These are phyloP conservation scores for Amaurobius ferox DNA, from an alignment of 2,888 invertebrate species.

Conservation along the genomic window DNA sequence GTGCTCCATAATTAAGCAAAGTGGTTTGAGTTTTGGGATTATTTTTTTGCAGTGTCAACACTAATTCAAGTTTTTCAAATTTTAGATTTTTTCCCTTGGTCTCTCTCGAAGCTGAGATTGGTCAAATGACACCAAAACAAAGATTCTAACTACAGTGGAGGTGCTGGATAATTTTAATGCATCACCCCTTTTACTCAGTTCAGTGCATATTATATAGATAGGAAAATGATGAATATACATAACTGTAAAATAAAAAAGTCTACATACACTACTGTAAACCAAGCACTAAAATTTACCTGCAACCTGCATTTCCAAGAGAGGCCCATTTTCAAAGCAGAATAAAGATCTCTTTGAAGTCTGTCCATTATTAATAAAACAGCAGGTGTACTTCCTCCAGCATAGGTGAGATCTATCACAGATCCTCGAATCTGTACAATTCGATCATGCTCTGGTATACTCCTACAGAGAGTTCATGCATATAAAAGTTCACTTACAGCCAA, in stretches of 20 bases:
- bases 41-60: no score
- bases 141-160: no score
- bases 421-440: slow-evolving; percentile 82
- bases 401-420: slow-evolving; percentile 88
- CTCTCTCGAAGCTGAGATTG: no score
- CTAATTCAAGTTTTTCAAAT: no score
- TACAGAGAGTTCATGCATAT: slow-evolving; percentile 76
- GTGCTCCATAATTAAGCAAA: no score
- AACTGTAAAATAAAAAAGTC: neutral
- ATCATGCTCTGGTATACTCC: slow-evolving; percentile 88
- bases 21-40: no score
- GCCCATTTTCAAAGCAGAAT: slow-evolving; percentile 85
- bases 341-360: slow-evolving; percentile 85
- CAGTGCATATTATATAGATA: no score
- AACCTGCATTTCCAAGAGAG: slow-evolving; percentile 83
- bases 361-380: slow-evolving; percentile 89
- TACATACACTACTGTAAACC: neutral
- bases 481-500: no score
- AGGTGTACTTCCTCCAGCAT: slow-evolving; percentile 83
- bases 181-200: no score
- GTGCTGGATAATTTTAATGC: no score
- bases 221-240: neutral
- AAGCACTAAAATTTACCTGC: slow-evolving; percentile 74
- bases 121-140: no score
- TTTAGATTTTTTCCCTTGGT: no score